Evolutionary conservation across 1,140 invertebrate genomes (phyloP), one percentile per base, ranked within the genome.

Genomic region (Pachyrhynchus sulphureomaculatus): DNA sequence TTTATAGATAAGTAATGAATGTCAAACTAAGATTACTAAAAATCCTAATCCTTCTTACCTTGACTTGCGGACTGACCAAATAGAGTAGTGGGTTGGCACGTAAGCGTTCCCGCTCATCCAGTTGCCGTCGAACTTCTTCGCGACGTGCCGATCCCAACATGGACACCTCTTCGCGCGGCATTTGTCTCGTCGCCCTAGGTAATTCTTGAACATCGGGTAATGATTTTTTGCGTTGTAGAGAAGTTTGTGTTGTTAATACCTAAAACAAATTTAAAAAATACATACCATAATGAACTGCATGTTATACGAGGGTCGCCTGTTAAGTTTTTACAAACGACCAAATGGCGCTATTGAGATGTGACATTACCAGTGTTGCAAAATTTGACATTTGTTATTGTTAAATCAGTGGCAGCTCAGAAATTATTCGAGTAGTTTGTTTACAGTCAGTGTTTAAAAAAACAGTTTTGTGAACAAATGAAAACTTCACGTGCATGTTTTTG

Each of bases 91-190:
- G 95, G 83, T 97, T 97, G 68, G 92, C 92, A 75, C 91, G 83
- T 55, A 95, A 86, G 77, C 91, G 86, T 79, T 98, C 95, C 53
- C 90, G 88, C 76, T 96, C 89, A 77, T 98, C 94, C 69, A 90
- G 85, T 80, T 95, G 88, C 62, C 91, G 83, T 68, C 95, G 86
- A 45, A 97, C 83, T 78, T 97, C 95, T 78, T 99, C 95, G 59
- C 97, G 84, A 53, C 96, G 85, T 62, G 93, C 90, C 52, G 91
- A 94, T 67, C 95, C 94, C 66, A 99, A 82, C 12, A 89, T 86
- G 47, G 94, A 95, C 4, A 96, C 94, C 80, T 99, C 95, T 80
- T 98, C 95, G 51, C 96, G 84, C 10, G 92, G 90, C 87, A 98
- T 92, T 32, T 89, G 84, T 55, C 86, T 86, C 4, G 87, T 86